These are phyloP conservation scores for Archocentrus centrarchus DNA, from an alignment of 2,113 vertebrate species.

Conservation along the genomic window DNA sequence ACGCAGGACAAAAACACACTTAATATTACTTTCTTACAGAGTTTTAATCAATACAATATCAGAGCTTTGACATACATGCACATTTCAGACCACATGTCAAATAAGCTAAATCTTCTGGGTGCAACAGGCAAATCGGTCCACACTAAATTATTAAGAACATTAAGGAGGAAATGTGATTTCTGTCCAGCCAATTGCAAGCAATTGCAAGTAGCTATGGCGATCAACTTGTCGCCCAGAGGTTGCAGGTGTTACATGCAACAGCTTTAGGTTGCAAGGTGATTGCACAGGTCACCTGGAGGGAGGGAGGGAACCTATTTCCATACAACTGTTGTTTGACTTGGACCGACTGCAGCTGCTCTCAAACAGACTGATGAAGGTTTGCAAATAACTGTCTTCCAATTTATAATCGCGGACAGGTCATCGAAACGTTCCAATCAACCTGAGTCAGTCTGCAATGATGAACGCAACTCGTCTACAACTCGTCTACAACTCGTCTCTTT, in stretches of 20 bases:
- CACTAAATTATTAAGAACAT: background rate
- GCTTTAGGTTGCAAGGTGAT: background rate
- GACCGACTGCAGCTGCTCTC: background rate
- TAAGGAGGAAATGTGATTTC: accelerated
- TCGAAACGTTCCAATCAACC: no score
- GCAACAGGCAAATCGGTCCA: accelerated
- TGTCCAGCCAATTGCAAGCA: no score
- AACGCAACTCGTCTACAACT: background rate
- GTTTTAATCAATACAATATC: background rate
- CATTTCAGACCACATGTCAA: background rate
- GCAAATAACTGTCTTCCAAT: background rate
- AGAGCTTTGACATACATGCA: background rate
- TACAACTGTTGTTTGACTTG: background rate
- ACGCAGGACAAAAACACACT: background rate
- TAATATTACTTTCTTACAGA: background rate
- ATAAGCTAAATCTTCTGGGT: background rate
- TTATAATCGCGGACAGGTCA: no score
- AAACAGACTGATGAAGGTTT: background rate
- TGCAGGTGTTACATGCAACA: background rate
- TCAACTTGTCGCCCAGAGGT: background rate
- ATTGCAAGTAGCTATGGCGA: no score
- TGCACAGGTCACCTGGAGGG: accelerated
- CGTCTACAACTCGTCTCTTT: accelerated
- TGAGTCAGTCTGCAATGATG: background rate
- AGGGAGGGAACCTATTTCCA: background rate